These are phyloP conservation scores for Aphidoletes aphidimyza DNA, from an alignment of 2,888 invertebrate species.

Conservation along the genomic window DNA sequence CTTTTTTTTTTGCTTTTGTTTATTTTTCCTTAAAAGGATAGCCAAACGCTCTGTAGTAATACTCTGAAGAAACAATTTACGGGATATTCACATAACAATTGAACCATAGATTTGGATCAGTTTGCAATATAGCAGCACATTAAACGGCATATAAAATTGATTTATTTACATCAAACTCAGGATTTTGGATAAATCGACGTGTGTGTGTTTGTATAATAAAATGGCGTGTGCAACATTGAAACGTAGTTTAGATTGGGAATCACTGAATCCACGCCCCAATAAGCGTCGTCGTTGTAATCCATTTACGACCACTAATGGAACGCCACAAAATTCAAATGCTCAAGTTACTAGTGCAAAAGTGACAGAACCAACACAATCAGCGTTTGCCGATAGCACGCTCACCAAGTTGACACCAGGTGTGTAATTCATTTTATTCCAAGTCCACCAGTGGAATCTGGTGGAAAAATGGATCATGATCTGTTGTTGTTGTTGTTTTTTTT, in stretches of 20 bases:
- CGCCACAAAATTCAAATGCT: constrained; percentile 61
- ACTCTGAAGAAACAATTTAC: too few species aligned
- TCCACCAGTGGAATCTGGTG: too few species aligned
- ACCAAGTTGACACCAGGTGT: constrained; percentile 90
- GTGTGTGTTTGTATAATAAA: too few species aligned
- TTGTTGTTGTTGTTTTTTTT: neutral
- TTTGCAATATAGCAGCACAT: neutral
- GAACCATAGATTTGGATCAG: neutral
- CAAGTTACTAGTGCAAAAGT: constrained; percentile 69
- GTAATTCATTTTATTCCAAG: constrained; percentile 59
- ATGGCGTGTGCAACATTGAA: constrained; percentile 99
- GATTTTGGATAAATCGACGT: neutral
- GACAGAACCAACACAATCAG: constrained; percentile 75
- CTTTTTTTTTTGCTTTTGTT: too few species aligned
- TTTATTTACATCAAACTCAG: neutral
- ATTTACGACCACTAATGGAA: constrained; percentile 74
- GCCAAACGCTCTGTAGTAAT: too few species aligned
- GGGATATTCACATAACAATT: too few species aligned
- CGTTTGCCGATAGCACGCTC: constrained; percentile 84
- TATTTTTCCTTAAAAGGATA: too few species aligned
- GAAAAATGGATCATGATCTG: neutral
- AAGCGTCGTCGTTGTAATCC: constrained; percentile 93
- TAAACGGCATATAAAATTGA: neutral
- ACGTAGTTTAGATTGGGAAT: constrained; percentile 94
- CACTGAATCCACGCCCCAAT: constrained; percentile 85